These are phyloP conservation scores for Aphidius colemani DNA, from an alignment of 2,888 invertebrate genomes.

Conservation along the genomic window DNA sequence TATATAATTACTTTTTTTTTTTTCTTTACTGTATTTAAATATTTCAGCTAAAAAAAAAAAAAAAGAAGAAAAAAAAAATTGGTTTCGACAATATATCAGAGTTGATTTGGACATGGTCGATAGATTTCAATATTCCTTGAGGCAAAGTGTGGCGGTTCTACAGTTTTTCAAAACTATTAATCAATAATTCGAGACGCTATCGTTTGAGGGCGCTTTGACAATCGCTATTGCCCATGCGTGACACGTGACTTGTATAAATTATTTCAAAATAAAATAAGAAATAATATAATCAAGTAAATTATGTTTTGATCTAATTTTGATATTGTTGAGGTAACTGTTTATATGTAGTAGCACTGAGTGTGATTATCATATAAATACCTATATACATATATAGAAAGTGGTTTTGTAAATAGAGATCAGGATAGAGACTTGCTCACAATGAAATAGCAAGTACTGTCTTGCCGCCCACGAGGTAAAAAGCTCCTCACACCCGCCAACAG, in stretches of 20 bases:
- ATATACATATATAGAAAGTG: conserved; percentile 1
- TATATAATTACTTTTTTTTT: too few species aligned
- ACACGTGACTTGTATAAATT: conserved; percentile 1
- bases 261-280: too few species aligned
- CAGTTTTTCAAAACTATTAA: conserved; percentile 2
- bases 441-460: conserved; percentile 11
- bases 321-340: too few species aligned
- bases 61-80: too few species aligned
- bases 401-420: too few species aligned
- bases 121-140: conserved; percentile 13
- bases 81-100: neutral
- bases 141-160: conserved; percentile 2
- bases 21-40: too few species aligned
- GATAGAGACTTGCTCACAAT: neutral
- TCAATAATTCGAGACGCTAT: conserved; percentile 19
- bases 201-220: conserved; percentile 1
- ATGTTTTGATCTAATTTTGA: neutral
- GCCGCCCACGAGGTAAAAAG: conserved; percentile 29
- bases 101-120: conserved; percentile 6
- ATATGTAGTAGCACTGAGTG: too few species aligned
- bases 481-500: conserved; percentile 16
- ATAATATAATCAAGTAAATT: too few species aligned
- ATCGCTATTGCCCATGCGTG: neutral
- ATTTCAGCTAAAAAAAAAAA: too few species aligned
- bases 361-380: neutral